Conservation (phyloP, 30 jellyfish, hydroid and myxozoan species). For the Aurelia sp. region DNA sequence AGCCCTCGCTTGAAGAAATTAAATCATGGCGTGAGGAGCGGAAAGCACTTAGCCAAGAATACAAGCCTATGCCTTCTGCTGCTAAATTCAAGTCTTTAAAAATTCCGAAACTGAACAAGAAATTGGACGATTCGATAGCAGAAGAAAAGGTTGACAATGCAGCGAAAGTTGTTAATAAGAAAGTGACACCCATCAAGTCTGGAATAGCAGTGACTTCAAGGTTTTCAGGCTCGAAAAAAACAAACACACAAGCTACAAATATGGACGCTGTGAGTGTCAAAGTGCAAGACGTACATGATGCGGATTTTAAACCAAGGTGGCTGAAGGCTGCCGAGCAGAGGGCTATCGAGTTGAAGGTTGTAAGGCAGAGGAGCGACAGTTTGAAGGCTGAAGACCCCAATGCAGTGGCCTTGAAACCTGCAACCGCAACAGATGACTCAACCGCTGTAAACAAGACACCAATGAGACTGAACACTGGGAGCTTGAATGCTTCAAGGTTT, state of each 20-base stretch:
- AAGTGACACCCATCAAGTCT: background rate
- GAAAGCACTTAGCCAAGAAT: background rate
- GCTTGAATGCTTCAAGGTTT: too few relatives aligned
- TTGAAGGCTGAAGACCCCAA: too few relatives aligned
- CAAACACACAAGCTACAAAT: background rate
- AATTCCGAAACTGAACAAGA: constrained; percentile 41
- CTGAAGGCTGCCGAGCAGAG: background rate
- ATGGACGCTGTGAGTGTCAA: too few relatives aligned
- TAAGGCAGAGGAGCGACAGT: too few relatives aligned
- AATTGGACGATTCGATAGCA: background rate
- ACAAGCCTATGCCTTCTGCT: constrained; percentile 45
- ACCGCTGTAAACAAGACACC: background rate
- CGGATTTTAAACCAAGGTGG: background rate
- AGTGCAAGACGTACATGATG: too few relatives aligned
- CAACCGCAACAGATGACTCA: background rate
- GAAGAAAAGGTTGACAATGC: background rate
- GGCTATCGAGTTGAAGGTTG: too few relatives aligned
- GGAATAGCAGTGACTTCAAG: too few relatives aligned
- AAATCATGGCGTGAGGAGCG: constrained; percentile 41
- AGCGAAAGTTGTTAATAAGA: background rate
- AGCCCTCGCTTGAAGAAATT: constrained; percentile 15
- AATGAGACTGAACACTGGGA: too few relatives aligned
- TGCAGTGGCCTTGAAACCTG: too few relatives aligned
- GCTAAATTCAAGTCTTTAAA: constrained; percentile 36
- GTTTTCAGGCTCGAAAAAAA: background rate